Base-by-base conservation (phyloP, 2,888 invertebrate genomes). In the Aspidiotus rigidus region DNA sequence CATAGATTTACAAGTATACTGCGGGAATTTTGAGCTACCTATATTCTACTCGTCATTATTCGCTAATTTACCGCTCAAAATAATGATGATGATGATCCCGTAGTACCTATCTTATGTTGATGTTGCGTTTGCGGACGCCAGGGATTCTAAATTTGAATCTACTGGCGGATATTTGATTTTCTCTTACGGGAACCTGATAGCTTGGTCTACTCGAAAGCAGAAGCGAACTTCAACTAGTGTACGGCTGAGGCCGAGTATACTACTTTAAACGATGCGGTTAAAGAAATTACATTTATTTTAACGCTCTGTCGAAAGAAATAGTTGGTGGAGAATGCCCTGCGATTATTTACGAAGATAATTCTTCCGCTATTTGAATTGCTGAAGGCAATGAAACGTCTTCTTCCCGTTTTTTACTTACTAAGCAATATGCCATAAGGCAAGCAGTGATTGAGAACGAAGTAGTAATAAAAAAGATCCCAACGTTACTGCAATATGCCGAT, bases 281-380 rank as follows among this genome's bases (percentile, higher is more conserved):
- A 56, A 15, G 15, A 56, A 13, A 56, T 56, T 56, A 13, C 15
- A 15, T 56, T 56, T 56, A 56, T 56, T 10, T 15, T 9, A 56
- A n/a, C n/a, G 56, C 9, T n/a, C 15, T 56, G 56, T 13, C 9
- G 9, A 15, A 56, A 15, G 15, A 8, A 56, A 13, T 56, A 56
- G 8, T 56, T 11, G 16, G 56, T 10, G 15, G 9, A 13, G 16
- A 16, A 8, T 8, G 16, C 11, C 56, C 56, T 8, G 56, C 56
- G 16, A 56, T 56, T 56, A n/a, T 56, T 15, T 56, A 56, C 15
- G 56, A 56, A 16, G 56, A 56, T n/a, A 56, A 56, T n/a, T 8
- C n/a, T 9, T 56, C 56, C 13, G 56, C 56, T 15, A 56, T 56
- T 13, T 13, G 56, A 9, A 56, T 56, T 56, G 56, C 56, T 13